A percentile compares a stretch with the other conserved stretches of the same genome.
These are phyloP conservation scores for Urocynchramus pylzowi DNA, from an alignment of 2,113 vertebrate genomes.

Conservation along the genomic window DNA sequence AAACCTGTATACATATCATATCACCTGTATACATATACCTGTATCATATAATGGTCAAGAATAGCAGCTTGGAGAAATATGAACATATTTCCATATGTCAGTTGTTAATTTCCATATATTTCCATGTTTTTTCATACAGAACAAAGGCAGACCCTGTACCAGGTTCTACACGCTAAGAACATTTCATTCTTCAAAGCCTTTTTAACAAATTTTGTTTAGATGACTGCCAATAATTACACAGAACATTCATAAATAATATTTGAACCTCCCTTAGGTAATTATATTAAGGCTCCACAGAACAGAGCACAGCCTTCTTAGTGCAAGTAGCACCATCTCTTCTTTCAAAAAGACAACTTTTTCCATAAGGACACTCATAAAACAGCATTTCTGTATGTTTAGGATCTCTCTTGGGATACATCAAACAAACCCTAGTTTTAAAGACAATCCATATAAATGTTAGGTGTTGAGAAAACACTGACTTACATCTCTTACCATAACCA, in stretches of 20 bases:
- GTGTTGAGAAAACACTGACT: background rate
- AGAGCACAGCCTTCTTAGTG: background rate
- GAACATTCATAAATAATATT: background rate
- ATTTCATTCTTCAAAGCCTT: background rate
- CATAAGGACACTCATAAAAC: background rate
- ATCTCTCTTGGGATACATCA: background rate
- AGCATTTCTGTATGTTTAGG: background rate
- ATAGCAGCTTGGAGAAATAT: background rate
- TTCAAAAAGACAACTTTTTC: background rate
- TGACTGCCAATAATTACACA: background rate
- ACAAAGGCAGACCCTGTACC: background rate
- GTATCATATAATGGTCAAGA: background rate
- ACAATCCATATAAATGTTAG: background rate
- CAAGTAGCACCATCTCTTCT: background rate
- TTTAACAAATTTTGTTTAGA: background rate
- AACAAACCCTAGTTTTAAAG: background rate
- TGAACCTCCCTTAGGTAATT: fast-evolving
- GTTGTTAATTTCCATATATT: too few relatives aligned
- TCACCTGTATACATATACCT: fast-evolving
- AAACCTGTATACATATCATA: background rate
- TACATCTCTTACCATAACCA: background rate
- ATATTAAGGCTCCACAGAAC: background rate
- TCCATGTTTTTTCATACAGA: too few relatives aligned
- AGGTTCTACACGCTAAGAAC: background rate
- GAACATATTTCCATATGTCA: too few relatives aligned